These are phyloP conservation scores for Channa argus DNA, from an alignment of 2,113 vertebrate genomes.

Conservation along the genomic window DNA sequence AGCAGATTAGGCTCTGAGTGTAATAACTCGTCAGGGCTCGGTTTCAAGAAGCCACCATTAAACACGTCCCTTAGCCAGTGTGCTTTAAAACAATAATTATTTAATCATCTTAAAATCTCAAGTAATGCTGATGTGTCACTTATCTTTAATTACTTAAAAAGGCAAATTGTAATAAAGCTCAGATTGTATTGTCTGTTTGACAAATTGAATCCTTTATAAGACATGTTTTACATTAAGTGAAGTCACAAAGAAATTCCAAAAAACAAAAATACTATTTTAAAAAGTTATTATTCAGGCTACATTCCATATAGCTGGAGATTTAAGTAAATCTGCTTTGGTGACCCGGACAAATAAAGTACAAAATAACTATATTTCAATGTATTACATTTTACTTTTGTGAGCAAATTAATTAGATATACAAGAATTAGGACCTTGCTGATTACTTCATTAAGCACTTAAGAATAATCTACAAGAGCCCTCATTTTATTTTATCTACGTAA, in stretches of 20 bases:
- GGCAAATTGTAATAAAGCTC: constrained; percentile 25
- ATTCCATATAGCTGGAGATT: too few relatives aligned
- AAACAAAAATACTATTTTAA: too few relatives aligned
- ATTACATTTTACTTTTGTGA: too few relatives aligned
- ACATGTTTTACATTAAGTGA: neutral
- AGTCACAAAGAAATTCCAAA: too few relatives aligned
- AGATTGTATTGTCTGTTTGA: neutral
- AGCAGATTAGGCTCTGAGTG: constrained; percentile 65
- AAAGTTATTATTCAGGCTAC: too few relatives aligned
- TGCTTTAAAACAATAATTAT: constrained; percentile 73
- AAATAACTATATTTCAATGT: too few relatives aligned
- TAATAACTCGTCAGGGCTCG: constrained; percentile 45
- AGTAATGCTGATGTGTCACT: constrained; percentile 24
- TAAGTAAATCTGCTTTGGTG: too few relatives aligned
- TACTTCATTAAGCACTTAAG: too few relatives aligned
- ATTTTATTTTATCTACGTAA: neutral
- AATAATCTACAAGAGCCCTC: too few relatives aligned
- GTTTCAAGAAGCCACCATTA: constrained; percentile 58
- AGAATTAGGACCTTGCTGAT: too few relatives aligned
- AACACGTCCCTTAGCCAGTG: constrained; percentile 56
- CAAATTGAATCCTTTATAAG: neutral
- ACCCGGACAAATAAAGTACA: too few relatives aligned
- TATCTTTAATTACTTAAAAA: constrained; percentile 40
- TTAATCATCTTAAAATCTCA: constrained; percentile 65
- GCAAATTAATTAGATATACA: too few relatives aligned